Percentiles rank a stretch among this genome's conserved stretches.
Evolutionary conservation across 2,113 vertebrate genomes (phyloP).

Genomic region (Psettodes erumei): DNA sequence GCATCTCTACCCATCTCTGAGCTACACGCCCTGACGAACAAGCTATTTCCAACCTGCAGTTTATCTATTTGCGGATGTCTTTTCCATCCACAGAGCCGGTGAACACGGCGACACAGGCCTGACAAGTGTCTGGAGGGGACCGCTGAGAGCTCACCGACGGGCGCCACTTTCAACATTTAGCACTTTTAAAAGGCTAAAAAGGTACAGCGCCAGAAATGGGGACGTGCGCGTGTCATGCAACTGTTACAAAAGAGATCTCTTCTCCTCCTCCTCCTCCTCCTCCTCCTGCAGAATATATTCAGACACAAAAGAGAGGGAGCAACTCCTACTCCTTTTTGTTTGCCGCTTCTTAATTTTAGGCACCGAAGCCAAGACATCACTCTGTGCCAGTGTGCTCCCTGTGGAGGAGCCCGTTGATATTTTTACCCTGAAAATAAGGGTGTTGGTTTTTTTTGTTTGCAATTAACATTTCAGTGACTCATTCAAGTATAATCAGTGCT

Average conservation of each 20-base stretch:
- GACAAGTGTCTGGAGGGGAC: background rate
- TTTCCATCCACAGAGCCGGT: background rate
- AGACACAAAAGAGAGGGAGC: slow-evolving; percentile 2
- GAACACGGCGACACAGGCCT: slow-evolving; percentile 3
- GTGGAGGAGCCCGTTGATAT: slow-evolving; percentile 6
- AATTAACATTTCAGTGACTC: slow-evolving; percentile 24
- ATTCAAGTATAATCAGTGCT: slow-evolving; percentile 7
- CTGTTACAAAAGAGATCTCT: background rate
- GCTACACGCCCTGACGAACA: background rate
- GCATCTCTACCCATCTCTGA: slow-evolving; percentile 10
- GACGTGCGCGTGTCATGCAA: no score
- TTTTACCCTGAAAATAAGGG: slow-evolving; percentile 6
- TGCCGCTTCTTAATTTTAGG: slow-evolving; percentile 1
- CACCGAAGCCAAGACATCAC: background rate
- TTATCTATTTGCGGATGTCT: slow-evolving; percentile 6
- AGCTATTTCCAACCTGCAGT: slow-evolving; percentile 18
- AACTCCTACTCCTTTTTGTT: slow-evolving; percentile 28
- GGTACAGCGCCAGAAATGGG: background rate
- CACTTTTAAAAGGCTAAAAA: slow-evolving; percentile 28
- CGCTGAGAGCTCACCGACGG: slow-evolving; percentile 5
- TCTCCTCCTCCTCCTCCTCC: background rate
- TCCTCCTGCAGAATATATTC: slow-evolving; percentile 3
- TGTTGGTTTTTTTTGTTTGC: background rate
- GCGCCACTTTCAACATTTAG: slow-evolving; percentile 22
- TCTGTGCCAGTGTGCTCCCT: background rate